Conservation (phyloP, 1,140 invertebrate genomes). For the Patella vulgata region DNA sequence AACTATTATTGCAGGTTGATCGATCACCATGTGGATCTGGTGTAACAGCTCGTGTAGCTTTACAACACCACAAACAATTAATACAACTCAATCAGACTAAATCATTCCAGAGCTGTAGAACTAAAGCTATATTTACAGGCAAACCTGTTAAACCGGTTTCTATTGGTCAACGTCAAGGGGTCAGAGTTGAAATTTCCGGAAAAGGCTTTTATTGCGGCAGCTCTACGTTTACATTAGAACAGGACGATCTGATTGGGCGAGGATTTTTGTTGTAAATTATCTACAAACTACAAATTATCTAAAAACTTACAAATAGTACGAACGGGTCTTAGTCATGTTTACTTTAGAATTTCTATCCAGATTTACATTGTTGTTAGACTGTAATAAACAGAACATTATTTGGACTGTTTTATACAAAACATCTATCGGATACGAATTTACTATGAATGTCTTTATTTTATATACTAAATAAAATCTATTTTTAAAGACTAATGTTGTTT, state of each 20-base stretch:
- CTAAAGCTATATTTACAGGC: conserved; percentile 41
- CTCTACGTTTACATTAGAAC: conserved; percentile 48
- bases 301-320: too few relatives aligned
- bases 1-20: conserved; percentile 63
- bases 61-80: conserved; percentile 47
- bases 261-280: too few relatives aligned
- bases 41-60: conserved; percentile 56
- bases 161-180: conserved; percentile 32
- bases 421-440: too few relatives aligned
- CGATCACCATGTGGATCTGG: conserved; percentile 63
- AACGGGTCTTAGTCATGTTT: too few relatives aligned
- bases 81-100: conserved; percentile 46
- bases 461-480: too few relatives aligned
- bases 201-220: conserved; percentile 54
- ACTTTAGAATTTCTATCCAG: too few relatives aligned
- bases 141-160: conserved; percentile 30
- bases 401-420: too few relatives aligned
- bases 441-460: too few relatives aligned
- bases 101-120: conserved; percentile 45
- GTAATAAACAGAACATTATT: too few relatives aligned
- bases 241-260: conserved; percentile 47
- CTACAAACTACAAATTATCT: too few relatives aligned
- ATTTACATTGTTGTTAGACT: too few relatives aligned
- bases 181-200: conserved; percentile 58
- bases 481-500: too few relatives aligned